phyloP scores from a whole-genome alignment of 2,797 vertebrate species.

The Serranus cabrilla region DNA sequence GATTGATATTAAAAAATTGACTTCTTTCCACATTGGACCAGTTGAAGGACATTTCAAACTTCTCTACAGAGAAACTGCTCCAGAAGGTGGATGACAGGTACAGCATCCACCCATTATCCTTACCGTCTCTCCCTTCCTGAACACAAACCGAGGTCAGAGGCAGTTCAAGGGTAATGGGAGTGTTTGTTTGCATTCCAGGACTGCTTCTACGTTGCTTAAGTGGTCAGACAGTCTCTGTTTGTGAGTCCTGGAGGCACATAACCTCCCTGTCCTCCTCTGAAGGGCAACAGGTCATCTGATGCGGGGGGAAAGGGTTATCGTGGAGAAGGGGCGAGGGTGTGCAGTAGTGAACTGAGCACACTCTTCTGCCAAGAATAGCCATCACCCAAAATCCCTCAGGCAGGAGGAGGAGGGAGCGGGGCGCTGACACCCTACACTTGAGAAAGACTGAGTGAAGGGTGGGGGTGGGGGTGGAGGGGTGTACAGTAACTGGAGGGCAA shows the following conservation, averaged over 20 bases:
- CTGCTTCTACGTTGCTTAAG: slow-evolving; percentile 53
- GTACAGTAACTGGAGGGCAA: slow-evolving; percentile 34
- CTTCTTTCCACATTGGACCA: neutral
- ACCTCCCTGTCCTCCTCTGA: slow-evolving; percentile 42
- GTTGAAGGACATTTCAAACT: slow-evolving; percentile 31
- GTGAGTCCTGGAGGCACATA: slow-evolving; percentile 47
- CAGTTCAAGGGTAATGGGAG: slow-evolving; percentile 73
- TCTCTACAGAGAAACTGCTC: slow-evolving; percentile 18
- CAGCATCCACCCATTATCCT: slow-evolving; percentile 33
- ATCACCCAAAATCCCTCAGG: slow-evolving; percentile 46
- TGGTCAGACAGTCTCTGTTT: slow-evolving; percentile 53
- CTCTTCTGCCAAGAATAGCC: slow-evolving; percentile 67
- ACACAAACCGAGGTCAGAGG: slow-evolving; percentile 57
- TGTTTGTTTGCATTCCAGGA: slow-evolving; percentile 73
- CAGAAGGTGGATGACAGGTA: slow-evolving; percentile 52
- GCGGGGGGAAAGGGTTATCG: slow-evolving; percentile 3
- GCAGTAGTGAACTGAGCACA: slow-evolving; percentile 2
- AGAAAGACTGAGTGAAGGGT: slow-evolving; percentile 8
- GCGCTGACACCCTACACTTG: slow-evolving; percentile 60
- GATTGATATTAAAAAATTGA: slow-evolving; percentile 9
- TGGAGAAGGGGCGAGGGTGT: neutral
- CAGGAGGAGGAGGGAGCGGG: slow-evolving; percentile 39
- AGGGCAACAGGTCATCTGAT: slow-evolving; percentile 59
- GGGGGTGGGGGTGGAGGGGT: neutral
- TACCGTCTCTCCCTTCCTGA: slow-evolving; percentile 21